phyloP scores from a whole-genome alignment of 2,888 invertebrate genomes.

The Agonopterix arenella region DNA sequence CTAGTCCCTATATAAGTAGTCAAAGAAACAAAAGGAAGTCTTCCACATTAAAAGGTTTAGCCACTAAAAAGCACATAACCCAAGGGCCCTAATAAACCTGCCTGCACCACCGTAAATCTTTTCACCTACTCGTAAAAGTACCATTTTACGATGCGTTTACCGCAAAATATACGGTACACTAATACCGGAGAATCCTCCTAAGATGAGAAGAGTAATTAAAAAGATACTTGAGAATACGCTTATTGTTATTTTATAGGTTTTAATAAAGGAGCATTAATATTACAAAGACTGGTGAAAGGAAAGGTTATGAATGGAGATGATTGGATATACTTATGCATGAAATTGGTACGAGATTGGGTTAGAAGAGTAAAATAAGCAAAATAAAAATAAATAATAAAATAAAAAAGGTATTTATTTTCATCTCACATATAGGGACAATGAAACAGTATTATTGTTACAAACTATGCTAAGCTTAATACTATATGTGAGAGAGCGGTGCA shows the following conservation, averaged over 20 bases:
- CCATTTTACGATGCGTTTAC: constrained; percentile 46
- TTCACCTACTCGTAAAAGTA: constrained; percentile 38
- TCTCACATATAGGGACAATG: no score
- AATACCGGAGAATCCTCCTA: constrained; percentile 15
- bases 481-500: no score
- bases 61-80: constrained; percentile 20
- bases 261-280: not conserved
- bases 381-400: no score
- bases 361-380: no score
- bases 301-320: no score
- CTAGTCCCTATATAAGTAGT: no score
- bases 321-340: no score
- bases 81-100: constrained; percentile 29
- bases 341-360: no score
- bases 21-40: no score
- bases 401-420: no score
- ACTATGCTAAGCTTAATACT: no score
- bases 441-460: no score
- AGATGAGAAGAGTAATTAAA: constrained; percentile 27
- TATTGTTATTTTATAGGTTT: constrained; percentile 18
- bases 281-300: not conserved
- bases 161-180: constrained; percentile 28
- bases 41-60: constrained; percentile 15
- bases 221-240: constrained; percentile 25
- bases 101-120: constrained; percentile 37